Conservation (phyloP, 2,888 invertebrate species). For the Tachystola acroxantha region DNA sequence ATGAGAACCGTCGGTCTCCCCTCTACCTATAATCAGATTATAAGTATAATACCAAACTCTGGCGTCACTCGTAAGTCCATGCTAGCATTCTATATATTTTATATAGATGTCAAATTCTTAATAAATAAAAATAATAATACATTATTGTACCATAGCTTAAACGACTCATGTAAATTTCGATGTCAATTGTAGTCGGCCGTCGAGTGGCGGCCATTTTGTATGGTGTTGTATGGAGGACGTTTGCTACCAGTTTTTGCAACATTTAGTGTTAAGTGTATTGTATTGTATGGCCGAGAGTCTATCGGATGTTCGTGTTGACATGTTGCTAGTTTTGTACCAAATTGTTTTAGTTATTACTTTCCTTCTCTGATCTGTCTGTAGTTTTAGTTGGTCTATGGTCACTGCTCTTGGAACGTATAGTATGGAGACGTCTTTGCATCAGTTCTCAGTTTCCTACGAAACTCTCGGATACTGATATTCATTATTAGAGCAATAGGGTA, state of each 20-base stretch:
- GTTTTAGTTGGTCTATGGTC: too few species aligned
- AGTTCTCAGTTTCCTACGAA: too few species aligned
- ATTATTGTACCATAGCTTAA: slow-evolving; percentile 68
- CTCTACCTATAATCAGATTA: slow-evolving; percentile 11
- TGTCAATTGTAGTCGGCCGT: slow-evolving; percentile 69
- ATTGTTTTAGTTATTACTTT: slow-evolving; percentile 32
- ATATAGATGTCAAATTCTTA: slow-evolving; percentile 71
- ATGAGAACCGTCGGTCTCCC: too few species aligned
- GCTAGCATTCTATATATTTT: slow-evolving; percentile 53
- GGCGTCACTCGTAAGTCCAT: slow-evolving; percentile 8
- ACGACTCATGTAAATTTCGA: slow-evolving; percentile 68
- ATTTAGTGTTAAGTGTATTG: too few species aligned
- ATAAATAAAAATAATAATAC: slow-evolving; percentile 39
- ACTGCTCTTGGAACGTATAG: too few species aligned
- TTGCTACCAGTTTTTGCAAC: slow-evolving; percentile 72
- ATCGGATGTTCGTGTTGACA: slow-evolving; percentile 54
- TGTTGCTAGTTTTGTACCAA: slow-evolving; percentile 46
- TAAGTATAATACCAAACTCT: slow-evolving; percentile 10
- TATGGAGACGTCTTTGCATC: too few species aligned
- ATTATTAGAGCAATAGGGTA: too few species aligned
- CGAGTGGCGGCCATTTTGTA: slow-evolving; percentile 6
- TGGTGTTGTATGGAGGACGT: slow-evolving; percentile 21
- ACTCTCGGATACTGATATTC: too few species aligned
- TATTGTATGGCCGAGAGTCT: slow-evolving; percentile 52
- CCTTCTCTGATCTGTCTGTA: slow-evolving; percentile 7